A percentile compares a stretch with the other conserved stretches of the same genome.
Evolutionary conservation across 2,888 invertebrate species (phyloP).

Genomic region (Ophion ventricosus): DNA sequence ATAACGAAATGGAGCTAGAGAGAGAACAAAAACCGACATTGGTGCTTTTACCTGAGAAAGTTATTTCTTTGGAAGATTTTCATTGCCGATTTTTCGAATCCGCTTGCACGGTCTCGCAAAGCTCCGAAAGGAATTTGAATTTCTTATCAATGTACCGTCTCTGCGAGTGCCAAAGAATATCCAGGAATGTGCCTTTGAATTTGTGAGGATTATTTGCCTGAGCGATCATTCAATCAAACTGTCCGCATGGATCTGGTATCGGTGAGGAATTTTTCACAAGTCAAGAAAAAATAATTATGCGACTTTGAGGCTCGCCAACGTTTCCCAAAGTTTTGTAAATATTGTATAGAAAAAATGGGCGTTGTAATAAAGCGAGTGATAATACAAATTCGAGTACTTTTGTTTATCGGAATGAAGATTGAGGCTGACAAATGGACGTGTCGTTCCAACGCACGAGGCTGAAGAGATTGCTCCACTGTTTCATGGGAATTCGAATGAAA

Average conservation of each 20-base stretch:
- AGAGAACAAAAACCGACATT: not conserved
- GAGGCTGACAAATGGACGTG: not conserved
- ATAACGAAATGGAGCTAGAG: conserved; percentile 21
- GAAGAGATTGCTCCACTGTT: no score
- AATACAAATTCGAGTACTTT: not conserved
- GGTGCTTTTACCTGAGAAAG: conserved; percentile 31
- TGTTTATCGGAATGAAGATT: conserved; percentile 1
- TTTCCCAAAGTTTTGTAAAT: no score
- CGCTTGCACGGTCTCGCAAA: not conserved
- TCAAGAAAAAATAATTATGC: no score
- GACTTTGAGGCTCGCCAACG: no score
- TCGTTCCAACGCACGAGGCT: no score
- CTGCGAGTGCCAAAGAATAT: not conserved
- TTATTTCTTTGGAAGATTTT: conserved; percentile 37
- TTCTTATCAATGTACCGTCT: not conserved
- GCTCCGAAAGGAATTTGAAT: conserved; percentile 1
- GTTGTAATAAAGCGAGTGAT: not conserved
- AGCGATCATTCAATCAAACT: no score
- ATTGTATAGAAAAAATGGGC: no score
- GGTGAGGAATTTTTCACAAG: no score
- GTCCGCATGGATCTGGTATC: no score
- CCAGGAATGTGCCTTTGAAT: not conserved
- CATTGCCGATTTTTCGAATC: conserved; percentile 15
- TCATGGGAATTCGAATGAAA: no score
- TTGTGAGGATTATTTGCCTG: not conserved